Conservation (phyloP, 2,888 invertebrate genomes). For the Syritta pipiens region DNA sequence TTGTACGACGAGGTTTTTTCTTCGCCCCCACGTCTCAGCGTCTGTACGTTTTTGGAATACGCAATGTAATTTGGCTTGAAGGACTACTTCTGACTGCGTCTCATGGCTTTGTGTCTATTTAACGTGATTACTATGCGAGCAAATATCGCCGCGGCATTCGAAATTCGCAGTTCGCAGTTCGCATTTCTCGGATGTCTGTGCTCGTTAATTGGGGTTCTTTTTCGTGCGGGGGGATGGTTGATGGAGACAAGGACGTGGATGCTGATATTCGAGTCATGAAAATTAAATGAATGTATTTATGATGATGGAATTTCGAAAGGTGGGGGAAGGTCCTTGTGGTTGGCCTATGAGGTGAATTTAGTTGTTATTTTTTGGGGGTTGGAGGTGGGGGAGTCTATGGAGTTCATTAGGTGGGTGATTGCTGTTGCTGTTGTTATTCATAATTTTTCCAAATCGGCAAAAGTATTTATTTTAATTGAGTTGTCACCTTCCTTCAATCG, state of each 20-base stretch:
- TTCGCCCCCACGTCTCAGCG: neutral
- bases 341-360: slow-evolving; percentile 41
- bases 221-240: slow-evolving; percentile 7
- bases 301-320: slow-evolving; percentile 62
- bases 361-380: slow-evolving; percentile 8
- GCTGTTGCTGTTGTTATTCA: too few species aligned
- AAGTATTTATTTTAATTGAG: too few species aligned
- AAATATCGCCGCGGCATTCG: slow-evolving; percentile 55
- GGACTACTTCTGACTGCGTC: slow-evolving; percentile 34
- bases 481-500: too few species aligned
- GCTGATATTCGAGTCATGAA: slow-evolving; percentile 46
- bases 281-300: slow-evolving; percentile 67
- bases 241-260: neutral
- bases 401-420: neutral
- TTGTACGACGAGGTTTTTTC: neutral
- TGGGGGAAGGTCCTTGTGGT: slow-evolving; percentile 39
- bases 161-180: slow-evolving; percentile 24
- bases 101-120: slow-evolving; percentile 59
- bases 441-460: too few species aligned
- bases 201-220: slow-evolving; percentile 62
- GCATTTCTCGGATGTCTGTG: slow-evolving; percentile 20
- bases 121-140: slow-evolving; percentile 63
- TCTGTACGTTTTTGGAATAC: slow-evolving; percentile 56
- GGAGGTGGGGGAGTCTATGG: too few species aligned
- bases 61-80: slow-evolving; percentile 64